Percentiles rank a stretch among this genome's conserved stretches.
phyloP scores from a whole-genome alignment of 2,888 invertebrate genomes.

The Rotaria macrura region DNA sequence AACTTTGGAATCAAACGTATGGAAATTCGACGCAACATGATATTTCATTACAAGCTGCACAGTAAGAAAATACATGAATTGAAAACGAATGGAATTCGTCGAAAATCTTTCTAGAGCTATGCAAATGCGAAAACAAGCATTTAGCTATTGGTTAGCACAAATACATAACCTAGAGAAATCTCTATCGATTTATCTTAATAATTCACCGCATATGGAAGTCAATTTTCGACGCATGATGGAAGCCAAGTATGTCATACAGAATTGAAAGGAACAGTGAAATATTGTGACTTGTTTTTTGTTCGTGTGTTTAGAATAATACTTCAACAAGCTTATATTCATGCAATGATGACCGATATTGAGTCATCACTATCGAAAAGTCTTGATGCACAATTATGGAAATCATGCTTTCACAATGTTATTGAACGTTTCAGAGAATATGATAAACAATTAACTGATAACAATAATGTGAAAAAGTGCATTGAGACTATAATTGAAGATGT shows the following conservation, averaged over 20 bases:
- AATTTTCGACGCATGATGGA: constrained; percentile 21
- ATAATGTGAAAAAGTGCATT: not conserved
- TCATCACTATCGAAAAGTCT: not conserved
- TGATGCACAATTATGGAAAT: constrained; percentile 13
- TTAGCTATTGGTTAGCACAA: constrained; percentile 13
- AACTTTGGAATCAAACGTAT: not conserved
- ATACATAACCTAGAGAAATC: not conserved
- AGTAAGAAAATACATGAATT: not conserved
- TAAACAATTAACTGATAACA: not conserved
- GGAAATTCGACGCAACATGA: not conserved
- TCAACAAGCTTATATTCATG: constrained; percentile 17
- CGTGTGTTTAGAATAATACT: not conserved
- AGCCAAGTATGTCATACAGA: not conserved
- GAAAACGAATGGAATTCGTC: not conserved
- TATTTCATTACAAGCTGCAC: not conserved
- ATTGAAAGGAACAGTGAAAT: too few species aligned
- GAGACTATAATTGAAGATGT: constrained; percentile 16
- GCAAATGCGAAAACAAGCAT: not conserved
- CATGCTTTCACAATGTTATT: constrained; percentile 8
- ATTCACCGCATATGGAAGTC: constrained; percentile 12
- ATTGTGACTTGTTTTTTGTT: too few species aligned
- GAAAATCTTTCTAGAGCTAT: not conserved
- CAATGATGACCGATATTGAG: constrained; percentile 15
- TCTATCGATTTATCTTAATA: constrained; percentile 7
- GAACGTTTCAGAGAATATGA: not conserved